These are phyloP conservation scores for Flexamia atlantica DNA, from an alignment of 2,888 invertebrate species.

Conservation along the genomic window DNA sequence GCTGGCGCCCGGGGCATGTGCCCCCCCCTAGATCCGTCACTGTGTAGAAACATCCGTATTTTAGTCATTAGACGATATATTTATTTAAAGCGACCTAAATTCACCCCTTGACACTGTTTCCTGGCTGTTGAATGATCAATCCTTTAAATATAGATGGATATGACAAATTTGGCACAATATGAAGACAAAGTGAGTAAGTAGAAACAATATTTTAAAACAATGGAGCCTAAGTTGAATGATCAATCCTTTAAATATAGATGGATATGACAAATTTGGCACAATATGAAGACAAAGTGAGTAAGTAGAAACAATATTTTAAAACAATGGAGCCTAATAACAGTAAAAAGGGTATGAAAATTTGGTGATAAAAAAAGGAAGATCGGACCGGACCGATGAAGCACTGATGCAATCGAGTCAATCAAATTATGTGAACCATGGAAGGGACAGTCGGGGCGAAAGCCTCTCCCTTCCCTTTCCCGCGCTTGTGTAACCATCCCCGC, in stretches of 20 bases:
- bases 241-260: no score
- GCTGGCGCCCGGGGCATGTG: no score
- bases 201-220: neutral
- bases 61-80: no score
- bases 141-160: no score
- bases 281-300: neutral
- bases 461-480: constrained; percentile 14
- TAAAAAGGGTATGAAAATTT: constrained; percentile 20
- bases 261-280: neutral
- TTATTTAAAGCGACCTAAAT: no score
- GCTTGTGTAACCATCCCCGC: constrained; percentile 15
- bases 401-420: neutral
- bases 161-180: neutral
- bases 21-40: no score
- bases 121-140: neutral
- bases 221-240: neutral
- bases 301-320: neutral
- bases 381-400: no score
- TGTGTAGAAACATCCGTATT: no score
- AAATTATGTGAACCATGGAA: neutral
- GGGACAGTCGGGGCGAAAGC: constrained; percentile 28
- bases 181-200: neutral
- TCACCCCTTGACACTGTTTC: no score
- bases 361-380: neutral
- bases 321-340: neutral